These are phyloP conservation scores for Lophius piscatorius DNA, from an alignment of 2,113 vertebrate species.

Conservation along the genomic window DNA sequence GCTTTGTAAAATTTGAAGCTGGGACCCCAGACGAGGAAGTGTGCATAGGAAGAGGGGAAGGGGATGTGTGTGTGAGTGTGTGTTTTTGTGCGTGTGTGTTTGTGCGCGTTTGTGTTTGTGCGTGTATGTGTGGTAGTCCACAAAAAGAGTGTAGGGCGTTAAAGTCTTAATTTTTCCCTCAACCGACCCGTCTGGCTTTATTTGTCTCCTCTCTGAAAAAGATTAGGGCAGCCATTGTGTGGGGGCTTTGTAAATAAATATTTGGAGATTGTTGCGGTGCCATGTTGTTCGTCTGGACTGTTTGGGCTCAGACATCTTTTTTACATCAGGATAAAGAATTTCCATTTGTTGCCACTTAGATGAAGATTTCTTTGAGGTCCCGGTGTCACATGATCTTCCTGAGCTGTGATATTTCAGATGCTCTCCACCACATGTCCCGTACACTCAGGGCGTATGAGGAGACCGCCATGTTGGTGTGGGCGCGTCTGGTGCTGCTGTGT, in stretches of 20 bases:
- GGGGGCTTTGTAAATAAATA: slow-evolving; percentile 48
- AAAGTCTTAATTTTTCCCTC: slow-evolving; percentile 50
- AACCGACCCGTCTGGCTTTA: slow-evolving; percentile 56
- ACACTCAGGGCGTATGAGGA: slow-evolving; percentile 34
- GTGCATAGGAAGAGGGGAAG: slow-evolving; percentile 56
- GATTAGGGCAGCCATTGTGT: slow-evolving; percentile 60
- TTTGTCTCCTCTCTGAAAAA: slow-evolving; percentile 51
- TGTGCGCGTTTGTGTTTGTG: slow-evolving; percentile 39
- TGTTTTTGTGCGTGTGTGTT: slow-evolving; percentile 14
- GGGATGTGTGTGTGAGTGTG: slow-evolving; percentile 54
- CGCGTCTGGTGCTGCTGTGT: slow-evolving; percentile 37
- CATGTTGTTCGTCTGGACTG: slow-evolving; percentile 47
- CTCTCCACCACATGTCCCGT: slow-evolving; percentile 35
- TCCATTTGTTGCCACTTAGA: slow-evolving; percentile 16
- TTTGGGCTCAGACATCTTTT: slow-evolving; percentile 46
- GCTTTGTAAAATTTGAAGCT: slow-evolving; percentile 64
- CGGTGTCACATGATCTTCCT: neutral
- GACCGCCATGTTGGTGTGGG: slow-evolving; percentile 25
- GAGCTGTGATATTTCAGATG: too few relatives aligned
- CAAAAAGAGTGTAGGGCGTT: slow-evolving; percentile 64
- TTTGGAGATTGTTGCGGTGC: slow-evolving; percentile 47
- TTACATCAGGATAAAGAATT: slow-evolving; percentile 43
- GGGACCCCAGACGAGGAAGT: slow-evolving; percentile 67
- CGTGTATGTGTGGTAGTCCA: slow-evolving; percentile 35
- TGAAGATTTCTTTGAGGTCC: neutral